A percentile compares a stretch with the other conserved stretches of the same genome.
phyloP scores from a whole-genome alignment of 2,797 vertebrate genomes.

The Linurgus olivaceus region DNA sequence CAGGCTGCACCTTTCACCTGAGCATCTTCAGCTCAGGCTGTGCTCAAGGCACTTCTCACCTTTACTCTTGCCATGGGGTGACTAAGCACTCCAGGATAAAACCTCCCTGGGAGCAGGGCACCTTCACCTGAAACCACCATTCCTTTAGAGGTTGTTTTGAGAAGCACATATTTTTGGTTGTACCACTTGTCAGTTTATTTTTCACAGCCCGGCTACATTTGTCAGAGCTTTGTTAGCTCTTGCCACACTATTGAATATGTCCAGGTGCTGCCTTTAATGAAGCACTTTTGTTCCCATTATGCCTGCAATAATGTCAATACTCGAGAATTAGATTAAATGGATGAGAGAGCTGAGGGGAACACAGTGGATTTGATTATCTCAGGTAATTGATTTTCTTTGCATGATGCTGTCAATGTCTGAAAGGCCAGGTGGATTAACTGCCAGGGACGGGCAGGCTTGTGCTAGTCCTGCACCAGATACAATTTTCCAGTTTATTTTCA shows the following conservation, averaged over 20 bases:
- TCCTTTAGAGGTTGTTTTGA: not conserved
- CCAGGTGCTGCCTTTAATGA: slow-evolving; percentile 22
- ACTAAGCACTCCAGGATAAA: not conserved
- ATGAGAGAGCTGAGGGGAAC: not conserved
- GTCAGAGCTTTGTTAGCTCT: not conserved
- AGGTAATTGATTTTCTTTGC: not conserved
- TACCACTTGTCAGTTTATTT: not conserved
- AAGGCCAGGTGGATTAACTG: not conserved
- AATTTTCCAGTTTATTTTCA: not conserved
- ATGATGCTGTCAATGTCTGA: not conserved
- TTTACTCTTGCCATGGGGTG: not conserved
- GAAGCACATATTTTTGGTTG: not conserved
- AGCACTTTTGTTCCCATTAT: slow-evolving; percentile 13
- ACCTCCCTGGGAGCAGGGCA: not conserved
- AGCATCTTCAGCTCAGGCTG: not conserved
- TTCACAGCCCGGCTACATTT: not conserved
- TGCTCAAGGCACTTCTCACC: not conserved
- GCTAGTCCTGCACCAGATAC: not conserved
- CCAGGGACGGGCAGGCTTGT: not conserved
- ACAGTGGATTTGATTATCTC: not conserved
- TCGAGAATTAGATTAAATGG: slow-evolving; percentile 1
- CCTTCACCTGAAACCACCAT: not conserved
- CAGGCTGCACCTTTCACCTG: not conserved
- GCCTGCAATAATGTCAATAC: not conserved
- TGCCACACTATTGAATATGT: not conserved